phyloP scores from a whole-genome alignment of 2,797 vertebrate species.

The Psittacula echo region DNA sequence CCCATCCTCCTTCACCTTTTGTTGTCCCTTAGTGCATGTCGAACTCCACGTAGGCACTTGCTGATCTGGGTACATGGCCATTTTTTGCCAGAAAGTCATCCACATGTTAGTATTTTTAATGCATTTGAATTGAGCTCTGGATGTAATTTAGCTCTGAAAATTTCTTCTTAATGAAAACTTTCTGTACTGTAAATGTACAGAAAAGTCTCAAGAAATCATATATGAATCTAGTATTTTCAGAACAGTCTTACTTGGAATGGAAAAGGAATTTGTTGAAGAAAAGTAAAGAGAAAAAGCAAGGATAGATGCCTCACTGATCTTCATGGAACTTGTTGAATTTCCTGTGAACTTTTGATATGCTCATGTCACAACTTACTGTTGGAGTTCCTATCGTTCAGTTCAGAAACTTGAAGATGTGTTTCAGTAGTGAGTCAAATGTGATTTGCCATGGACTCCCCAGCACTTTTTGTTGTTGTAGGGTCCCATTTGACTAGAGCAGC shows the following conservation, averaged over 20 bases:
- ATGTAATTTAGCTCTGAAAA: neutral
- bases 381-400: neutral
- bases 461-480: neutral
- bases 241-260: neutral
- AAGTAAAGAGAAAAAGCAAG: neutral
- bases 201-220: neutral
- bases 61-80: too few species aligned
- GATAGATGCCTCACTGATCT: neutral
- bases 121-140: neutral
- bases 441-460: neutral
- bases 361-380: neutral
- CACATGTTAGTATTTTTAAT: neutral
- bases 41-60: too few species aligned
- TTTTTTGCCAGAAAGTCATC: too few species aligned
- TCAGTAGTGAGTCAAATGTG: neutral
- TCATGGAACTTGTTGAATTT: neutral
- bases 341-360: neutral
- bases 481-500: rapidly evolving
- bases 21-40: too few species aligned
- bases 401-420: neutral
- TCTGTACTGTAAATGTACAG: neutral
- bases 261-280: neutral
- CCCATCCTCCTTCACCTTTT: too few species aligned
- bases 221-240: neutral
- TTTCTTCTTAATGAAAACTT: neutral